phyloP scores from a whole-genome alignment of 2,797 vertebrate genomes.

The Morus bassanus region DNA sequence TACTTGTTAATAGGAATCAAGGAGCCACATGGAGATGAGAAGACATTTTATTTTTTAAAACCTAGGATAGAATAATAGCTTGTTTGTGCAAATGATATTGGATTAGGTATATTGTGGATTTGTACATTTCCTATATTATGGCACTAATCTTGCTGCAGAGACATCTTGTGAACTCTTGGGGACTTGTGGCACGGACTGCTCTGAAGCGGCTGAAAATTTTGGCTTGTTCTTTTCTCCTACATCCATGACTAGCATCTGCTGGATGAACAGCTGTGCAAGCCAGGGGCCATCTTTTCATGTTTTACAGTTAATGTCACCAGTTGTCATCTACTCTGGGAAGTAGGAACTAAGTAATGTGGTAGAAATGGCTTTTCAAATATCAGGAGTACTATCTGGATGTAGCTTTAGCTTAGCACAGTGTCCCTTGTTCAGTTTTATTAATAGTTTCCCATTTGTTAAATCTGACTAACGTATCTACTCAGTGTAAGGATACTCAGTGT shows the following conservation, averaged over 20 bases:
- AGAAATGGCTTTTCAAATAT: not conserved
- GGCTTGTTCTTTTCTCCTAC: not conserved
- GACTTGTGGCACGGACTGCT: not conserved
- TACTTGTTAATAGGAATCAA: not conserved
- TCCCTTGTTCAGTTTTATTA: not conserved
- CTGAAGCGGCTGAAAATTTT: not conserved
- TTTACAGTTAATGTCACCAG: not conserved
- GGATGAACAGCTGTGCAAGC: not conserved
- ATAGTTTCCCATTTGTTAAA: not conserved
- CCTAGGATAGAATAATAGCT: not conserved
- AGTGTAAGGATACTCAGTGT: not conserved
- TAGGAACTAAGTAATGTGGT: not conserved
- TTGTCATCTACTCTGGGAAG: not conserved
- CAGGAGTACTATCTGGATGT: not conserved
- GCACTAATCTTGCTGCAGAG: not conserved
- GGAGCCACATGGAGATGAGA: not conserved
- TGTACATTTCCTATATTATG: not conserved
- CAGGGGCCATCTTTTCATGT: not conserved
- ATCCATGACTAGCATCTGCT: not conserved
- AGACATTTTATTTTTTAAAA: not conserved
- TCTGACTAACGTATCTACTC: not conserved
- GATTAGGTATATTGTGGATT: not conserved
- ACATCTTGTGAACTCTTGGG: not conserved
- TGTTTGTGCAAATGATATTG: not conserved
- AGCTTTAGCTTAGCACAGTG: not conserved